Conservation (phyloP, 53 echinoderm and acorn worm species). For the Antedon mediterranea region DNA sequence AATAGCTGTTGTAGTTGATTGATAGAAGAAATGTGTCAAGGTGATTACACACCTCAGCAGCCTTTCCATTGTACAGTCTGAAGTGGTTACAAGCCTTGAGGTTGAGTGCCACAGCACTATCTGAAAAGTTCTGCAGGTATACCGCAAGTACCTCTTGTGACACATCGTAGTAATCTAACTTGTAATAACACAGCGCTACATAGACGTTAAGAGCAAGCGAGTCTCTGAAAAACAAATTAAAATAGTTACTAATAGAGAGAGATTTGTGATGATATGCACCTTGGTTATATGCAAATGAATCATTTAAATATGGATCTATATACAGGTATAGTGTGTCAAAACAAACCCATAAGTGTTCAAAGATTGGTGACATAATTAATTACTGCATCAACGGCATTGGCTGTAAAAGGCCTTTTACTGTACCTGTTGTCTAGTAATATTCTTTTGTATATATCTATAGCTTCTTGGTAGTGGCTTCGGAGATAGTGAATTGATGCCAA, state of each 20-base stretch:
- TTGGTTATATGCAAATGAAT: too few species aligned
- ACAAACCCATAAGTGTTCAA: too few species aligned
- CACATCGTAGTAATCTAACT: conserved; percentile 96
- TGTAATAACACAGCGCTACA: conserved; percentile 95
- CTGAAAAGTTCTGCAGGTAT: conserved; percentile 78
- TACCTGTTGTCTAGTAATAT: conserved; percentile 95
- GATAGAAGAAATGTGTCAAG: too few species aligned
- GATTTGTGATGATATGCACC: too few species aligned
- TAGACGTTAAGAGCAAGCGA: conserved; percentile 90
- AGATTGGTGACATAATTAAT: too few species aligned
- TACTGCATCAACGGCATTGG: too few species aligned
- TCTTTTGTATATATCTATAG: conserved; percentile 97
- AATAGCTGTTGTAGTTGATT: too few species aligned
- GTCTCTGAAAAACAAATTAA: conserved; percentile 37
- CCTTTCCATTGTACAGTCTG: conserved; percentile 93
- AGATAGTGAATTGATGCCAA: conserved; percentile 96
- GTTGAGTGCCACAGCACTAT: conserved; percentile 92
- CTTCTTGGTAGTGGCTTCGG: conserved; percentile 95
- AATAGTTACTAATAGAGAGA: too few species aligned
- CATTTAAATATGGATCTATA: too few species aligned
- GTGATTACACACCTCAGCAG: conserved; percentile 74
- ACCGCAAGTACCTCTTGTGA: conserved; percentile 94
- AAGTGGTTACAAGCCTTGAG: conserved; percentile 98
- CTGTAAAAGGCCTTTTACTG: too few species aligned
- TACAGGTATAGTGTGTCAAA: too few species aligned